A percentile compares a stretch with the other conserved stretches of the same genome.
These are phyloP conservation scores for Amblyopsis rosae DNA, from an alignment of 2,113 vertebrate species.

Conservation along the genomic window DNA sequence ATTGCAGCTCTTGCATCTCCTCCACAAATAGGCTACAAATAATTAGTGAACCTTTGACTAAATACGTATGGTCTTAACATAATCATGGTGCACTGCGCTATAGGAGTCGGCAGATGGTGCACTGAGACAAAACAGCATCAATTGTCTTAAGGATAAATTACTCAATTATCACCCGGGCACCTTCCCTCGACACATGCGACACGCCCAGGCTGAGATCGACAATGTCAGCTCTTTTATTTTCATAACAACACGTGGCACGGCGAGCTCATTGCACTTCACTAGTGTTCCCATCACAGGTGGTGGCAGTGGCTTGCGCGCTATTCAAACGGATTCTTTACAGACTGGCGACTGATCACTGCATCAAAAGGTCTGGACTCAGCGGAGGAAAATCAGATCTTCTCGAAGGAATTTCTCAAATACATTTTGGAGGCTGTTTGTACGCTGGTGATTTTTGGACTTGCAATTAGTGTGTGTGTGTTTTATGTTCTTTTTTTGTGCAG, in stretches of 20 bases:
- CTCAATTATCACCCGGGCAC: slow-evolving; percentile 53
- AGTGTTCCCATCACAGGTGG: slow-evolving; percentile 52
- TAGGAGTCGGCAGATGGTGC: slow-evolving; percentile 67
- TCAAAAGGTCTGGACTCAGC: background rate
- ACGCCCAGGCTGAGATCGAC: slow-evolving; percentile 48
- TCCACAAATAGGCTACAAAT: too few relatives aligned
- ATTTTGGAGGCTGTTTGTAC: slow-evolving; percentile 8
- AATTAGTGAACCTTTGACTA: too few relatives aligned
- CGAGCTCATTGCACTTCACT: slow-evolving; percentile 21
- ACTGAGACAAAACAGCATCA: background rate
- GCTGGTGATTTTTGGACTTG: slow-evolving; percentile 10
- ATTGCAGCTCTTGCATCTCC: too few relatives aligned
- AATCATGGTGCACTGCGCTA: background rate
- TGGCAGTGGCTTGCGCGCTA: background rate
- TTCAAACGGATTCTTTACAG: background rate
- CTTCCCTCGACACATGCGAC: slow-evolving; percentile 34
- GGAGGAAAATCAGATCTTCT: background rate
- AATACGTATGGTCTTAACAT: too few relatives aligned
- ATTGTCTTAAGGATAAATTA: slow-evolving; percentile 22
- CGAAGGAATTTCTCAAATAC: background rate
- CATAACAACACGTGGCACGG: slow-evolving; percentile 70
- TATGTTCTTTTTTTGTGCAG: background rate
- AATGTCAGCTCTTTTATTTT: slow-evolving; percentile 69
- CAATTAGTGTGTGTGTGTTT: background rate
- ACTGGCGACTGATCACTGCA: background rate